Evolutionary conservation across 2,797 vertebrate species (phyloP), one percentile per base, ranked within the genome.

Genomic region (Sebastiscus albofasciatus): DNA sequence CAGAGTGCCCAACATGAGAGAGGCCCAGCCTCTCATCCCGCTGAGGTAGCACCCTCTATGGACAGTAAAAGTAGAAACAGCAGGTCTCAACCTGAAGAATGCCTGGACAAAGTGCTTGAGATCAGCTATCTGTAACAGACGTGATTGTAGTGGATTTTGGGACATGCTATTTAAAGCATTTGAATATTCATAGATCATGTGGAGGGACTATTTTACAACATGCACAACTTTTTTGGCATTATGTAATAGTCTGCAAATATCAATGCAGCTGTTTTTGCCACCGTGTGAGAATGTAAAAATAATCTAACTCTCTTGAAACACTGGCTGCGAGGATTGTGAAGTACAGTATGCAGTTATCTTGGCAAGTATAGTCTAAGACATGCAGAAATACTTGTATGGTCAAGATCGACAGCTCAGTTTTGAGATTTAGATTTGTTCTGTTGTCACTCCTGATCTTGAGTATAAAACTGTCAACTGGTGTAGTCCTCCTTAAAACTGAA

Each of bases 61-160:
- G 56, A 22, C 67, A 77, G 73, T 16, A 86, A 82, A 52, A 59
- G 52, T 4, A 67, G 52, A 49, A 88, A 61, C 59, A 72, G 71
- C 56, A 82, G 66, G 80, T 81, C 83, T 16, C 66, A 83, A 18
- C 54, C 84, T 1, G 90, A 95, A 33, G 83, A 86, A 14, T 12
- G 75, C 5, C 34, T 5, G 11, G 90, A 92, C 65, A 72, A 84
- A 1, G 87, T 84, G 16, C 89, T 95, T 22, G 91, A 96, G 84
- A 95, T 95, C 82, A 96, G 95, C 81, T 94, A 88, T 66, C 79
- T 96, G 86, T 96, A 89, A 92, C 13, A 20, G 8, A 52, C 0
- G 0, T 52, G 49, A 52, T 14, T 52, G 49, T n/a, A 52, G 49
- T 52, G 20, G 49, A 9, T 52, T 52, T 8, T n/a, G 46, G 5